Percentiles rank a stretch among this genome's conserved stretches.
These are phyloP conservation scores for Lates calcarifer DNA, from an alignment of 2,113 vertebrate species.

Conservation along the genomic window DNA sequence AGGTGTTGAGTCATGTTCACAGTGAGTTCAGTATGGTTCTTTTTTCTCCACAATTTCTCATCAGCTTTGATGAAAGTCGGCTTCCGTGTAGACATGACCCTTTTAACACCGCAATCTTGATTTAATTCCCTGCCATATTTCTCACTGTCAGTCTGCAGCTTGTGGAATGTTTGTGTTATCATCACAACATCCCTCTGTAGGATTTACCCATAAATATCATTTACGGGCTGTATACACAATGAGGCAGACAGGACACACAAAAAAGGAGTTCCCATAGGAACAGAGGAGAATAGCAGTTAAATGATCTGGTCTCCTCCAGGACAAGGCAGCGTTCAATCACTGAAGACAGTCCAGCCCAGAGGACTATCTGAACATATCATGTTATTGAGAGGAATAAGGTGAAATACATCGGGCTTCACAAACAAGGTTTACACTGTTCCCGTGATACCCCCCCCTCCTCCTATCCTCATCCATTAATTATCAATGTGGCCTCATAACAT, in stretches of 20 bases:
- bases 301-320: conserved; percentile 76
- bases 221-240: conserved; percentile 55
- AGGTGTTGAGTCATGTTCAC: not conserved
- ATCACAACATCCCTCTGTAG: conserved; percentile 51
- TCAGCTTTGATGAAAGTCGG: conserved; percentile 3
- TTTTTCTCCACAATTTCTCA: conserved; percentile 18
- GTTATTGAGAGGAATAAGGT: conserved; percentile 63
- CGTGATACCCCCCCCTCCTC: not conserved
- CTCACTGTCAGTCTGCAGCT: conserved; percentile 52
- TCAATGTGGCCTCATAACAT: conserved; percentile 66
- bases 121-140: conserved; percentile 67
- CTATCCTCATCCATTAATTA: conserved; percentile 60
- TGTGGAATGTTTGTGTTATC: conserved; percentile 55
- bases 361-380: conserved; percentile 68
- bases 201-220: conserved; percentile 67
- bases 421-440: conserved; percentile 33
- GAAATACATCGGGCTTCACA: conserved; percentile 54
- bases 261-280: conserved; percentile 43
- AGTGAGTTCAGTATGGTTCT: not conserved
- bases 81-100: conserved; percentile 24
- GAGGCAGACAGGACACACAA: conserved; percentile 47
- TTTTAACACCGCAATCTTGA: conserved; percentile 50
- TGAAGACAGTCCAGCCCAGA: conserved; percentile 64
- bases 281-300: conserved; percentile 72
- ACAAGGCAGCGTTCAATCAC: conserved; percentile 78